These are phyloP conservation scores for Sebastes matsubarae DNA, from an alignment of 2,797 vertebrate species.

Conservation along the genomic window DNA sequence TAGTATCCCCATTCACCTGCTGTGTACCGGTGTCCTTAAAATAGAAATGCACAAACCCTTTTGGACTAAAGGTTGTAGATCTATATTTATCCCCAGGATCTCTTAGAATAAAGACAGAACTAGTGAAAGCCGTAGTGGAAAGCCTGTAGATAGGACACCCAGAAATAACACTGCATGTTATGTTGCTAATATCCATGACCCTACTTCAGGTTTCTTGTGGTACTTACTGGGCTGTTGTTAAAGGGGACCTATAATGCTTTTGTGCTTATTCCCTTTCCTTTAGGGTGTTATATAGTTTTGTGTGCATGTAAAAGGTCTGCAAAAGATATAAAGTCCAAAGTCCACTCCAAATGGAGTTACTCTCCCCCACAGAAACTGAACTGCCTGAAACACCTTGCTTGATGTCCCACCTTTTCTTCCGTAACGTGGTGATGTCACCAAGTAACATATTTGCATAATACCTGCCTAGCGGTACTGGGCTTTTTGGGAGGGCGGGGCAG, in stretches of 20 bases:
- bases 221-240: background rate
- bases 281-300: no score
- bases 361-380: no score
- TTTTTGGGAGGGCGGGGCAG: no score
- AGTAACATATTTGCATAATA: no score
- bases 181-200: background rate
- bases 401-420: no score
- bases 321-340: no score
- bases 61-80: background rate
- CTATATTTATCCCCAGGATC: constrained; percentile 8
- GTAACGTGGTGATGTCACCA: no score
- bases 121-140: background rate
- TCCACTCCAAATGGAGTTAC: no score
- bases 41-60: constrained; percentile 13
- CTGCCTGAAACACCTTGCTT: no score
- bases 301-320: no score
- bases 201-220: constrained; percentile 10
- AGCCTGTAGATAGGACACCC: background rate
- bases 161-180: background rate
- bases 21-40: background rate
- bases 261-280: no score
- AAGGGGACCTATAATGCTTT: background rate
- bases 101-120: constrained; percentile 1
- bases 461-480: no score
- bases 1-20: background rate